Evolutionary conservation across 53 echinoderm and acorn worm genomes (phyloP), one percentile per base, ranked within the genome.

Genomic region (Apostichopus leukothele): DNA sequence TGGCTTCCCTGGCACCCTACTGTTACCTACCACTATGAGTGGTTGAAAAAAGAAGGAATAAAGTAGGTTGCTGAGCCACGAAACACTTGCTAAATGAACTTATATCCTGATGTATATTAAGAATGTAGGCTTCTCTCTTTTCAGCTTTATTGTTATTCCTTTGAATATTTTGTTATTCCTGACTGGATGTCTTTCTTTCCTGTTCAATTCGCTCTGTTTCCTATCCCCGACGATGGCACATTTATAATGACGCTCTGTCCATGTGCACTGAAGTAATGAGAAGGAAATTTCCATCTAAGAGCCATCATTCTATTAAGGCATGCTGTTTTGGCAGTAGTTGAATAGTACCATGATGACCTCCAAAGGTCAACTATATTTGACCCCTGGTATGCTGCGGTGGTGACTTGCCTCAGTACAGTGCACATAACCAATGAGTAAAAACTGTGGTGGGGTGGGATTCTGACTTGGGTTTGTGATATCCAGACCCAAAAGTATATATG

Each of bases 161-260:
- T 57, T 57, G 57, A 57, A 57, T 10, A 10, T 57, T 7, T 57
- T 57, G 10, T 57, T 57, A 57, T 10, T 9, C 57, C 10, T 9
- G 57, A 10, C 57, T 57, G 57, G 10, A 57, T 57, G 57, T 57
- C 57, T 5, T 57, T 57, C 57, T 57, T 57, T 57, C 57, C 57
- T 57, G 57, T 57, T 57, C 57, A 57, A 57, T 39, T 39, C 39
- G 39, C 7, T 57, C 7, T 5, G 57, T 57, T 57, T 57, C 10
- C 57, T 9, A 9, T 57, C 57, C 57, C 10, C 57, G 7, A 57
- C 54, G 59, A 57, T 55, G 55, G 81, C 81, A 55, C 81, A 81
- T 81, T 81, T 59, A 81, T 81, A 81, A 81, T 81, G 81, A 81
- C 81, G 11, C 76, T 81, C 81, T 81, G 25, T 59, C 81, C 81